These are phyloP conservation scores for Calycopis cecrops DNA, from an alignment of 1,140 invertebrate genomes.

Conservation along the genomic window DNA sequence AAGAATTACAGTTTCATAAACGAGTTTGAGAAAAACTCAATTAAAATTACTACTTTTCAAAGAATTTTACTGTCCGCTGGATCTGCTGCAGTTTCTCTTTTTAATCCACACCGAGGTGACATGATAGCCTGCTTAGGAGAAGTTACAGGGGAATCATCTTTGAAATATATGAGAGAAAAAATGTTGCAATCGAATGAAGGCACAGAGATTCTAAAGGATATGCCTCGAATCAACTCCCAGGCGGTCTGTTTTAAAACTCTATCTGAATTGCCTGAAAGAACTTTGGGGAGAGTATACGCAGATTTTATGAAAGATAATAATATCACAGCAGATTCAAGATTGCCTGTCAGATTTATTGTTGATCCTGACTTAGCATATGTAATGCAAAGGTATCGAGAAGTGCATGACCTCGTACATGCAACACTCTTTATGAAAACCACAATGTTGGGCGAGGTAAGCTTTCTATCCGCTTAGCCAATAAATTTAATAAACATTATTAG, in stretches of 20 bases:
- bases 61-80: conserved; percentile 84
- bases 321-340: conserved; percentile 94
- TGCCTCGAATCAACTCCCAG: conserved; percentile 90
- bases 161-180: conserved; percentile 80
- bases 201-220: conserved; percentile 82
- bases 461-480: neutral
- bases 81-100: conserved; percentile 84
- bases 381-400: conserved; percentile 97
- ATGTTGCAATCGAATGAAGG: conserved; percentile 84
- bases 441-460: conserved; percentile 86
- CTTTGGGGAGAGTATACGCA: conserved; percentile 89
- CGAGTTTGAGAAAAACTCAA: conserved; percentile 77
- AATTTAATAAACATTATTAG: neutral
- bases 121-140: conserved; percentile 96
- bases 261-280: conserved; percentile 82
- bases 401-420: conserved; percentile 96
- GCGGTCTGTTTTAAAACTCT: conserved; percentile 88
- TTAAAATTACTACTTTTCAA: conserved; percentile 84
- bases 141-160: conserved; percentile 85
- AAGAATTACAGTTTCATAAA: conserved; percentile 38
- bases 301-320: conserved; percentile 89
- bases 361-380: conserved; percentile 95
- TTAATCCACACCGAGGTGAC: conserved; percentile 87
- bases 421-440: conserved; percentile 95
- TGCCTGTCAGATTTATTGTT: conserved; percentile 92